A percentile compares a stretch with the other conserved stretches of the same genome.
phyloP scores from a whole-genome alignment of 1,140 invertebrate species.

The Drosophila prosaltans region DNA sequence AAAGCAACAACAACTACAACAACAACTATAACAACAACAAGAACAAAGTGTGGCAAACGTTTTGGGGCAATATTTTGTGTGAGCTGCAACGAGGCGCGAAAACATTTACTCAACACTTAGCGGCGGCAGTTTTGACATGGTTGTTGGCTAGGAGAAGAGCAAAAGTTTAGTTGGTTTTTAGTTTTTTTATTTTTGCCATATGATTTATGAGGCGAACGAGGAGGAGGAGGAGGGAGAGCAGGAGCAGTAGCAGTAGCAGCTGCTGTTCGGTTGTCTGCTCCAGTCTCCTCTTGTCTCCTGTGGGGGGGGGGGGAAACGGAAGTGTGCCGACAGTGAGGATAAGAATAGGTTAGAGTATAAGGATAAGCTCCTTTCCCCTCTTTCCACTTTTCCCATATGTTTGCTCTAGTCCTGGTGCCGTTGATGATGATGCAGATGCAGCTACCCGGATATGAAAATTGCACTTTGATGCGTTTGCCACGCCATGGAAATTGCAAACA shows the following conservation, averaged over 20 bases:
- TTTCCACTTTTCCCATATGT: no score
- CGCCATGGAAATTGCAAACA: constrained; percentile 53
- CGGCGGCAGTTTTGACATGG: constrained; percentile 27
- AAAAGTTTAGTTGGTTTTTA: constrained; percentile 6
- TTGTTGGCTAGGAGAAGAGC: not conserved
- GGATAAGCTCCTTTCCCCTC: constrained; percentile 43
- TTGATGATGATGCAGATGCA: constrained; percentile 16
- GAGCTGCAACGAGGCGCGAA: constrained; percentile 73
- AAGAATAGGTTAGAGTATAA: constrained; percentile 1
- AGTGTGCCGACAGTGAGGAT: constrained; percentile 39
- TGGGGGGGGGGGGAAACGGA: constrained; percentile 55
- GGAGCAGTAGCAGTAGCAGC: constrained; percentile 41
- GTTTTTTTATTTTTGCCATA: constrained; percentile 37
- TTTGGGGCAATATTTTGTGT: constrained; percentile 56
- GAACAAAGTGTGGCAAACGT: constrained; percentile 38
- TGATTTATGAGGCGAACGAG: constrained; percentile 73
- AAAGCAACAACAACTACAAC: constrained; percentile 21
- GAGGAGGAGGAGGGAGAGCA: constrained; percentile 44
- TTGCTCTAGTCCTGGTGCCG: not conserved
- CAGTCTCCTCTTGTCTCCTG: constrained; percentile 35
- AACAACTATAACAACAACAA: constrained; percentile 15
- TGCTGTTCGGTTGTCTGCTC: constrained; percentile 33
- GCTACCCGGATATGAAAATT: constrained; percentile 73
- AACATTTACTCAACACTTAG: constrained; percentile 81
- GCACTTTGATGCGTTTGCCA: constrained; percentile 68